Evolutionary conservation across 2,888 invertebrate genomes (phyloP).

Genomic region (Geotrupes spiniger): DNA sequence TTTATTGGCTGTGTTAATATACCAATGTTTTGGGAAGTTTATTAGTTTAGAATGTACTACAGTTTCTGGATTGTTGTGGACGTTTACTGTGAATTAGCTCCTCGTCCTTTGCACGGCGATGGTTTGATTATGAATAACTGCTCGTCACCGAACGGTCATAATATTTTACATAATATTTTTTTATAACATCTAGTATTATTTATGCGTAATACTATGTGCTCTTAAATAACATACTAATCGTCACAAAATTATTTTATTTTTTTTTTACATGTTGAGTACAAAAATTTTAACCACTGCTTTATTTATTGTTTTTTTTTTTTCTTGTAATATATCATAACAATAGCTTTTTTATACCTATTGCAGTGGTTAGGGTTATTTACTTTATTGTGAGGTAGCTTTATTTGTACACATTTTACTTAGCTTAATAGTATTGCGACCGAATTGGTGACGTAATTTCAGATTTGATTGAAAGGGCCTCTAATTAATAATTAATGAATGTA

Average conservation of each 20-base stretch:
- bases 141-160: constrained; percentile 31
- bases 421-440: constrained; percentile 22
- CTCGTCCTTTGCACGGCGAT: constrained; percentile 20
- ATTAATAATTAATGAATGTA: constrained; percentile 11
- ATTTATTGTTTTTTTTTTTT: constrained; percentile 28
- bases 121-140: constrained; percentile 38
- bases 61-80: constrained; percentile 7
- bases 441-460: constrained; percentile 23
- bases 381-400: constrained; percentile 15
- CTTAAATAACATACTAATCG: constrained; percentile 23
- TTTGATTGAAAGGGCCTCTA: constrained; percentile 14
- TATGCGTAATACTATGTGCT: constrained; percentile 23
- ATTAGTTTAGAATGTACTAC: constrained; percentile 21
- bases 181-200: constrained; percentile 17
- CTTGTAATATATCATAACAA: constrained; percentile 26
- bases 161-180: constrained; percentile 22
- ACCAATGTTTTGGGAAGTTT: constrained; percentile 24
- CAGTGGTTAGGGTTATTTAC: constrained; percentile 22
- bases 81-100: background rate
- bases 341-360: constrained; percentile 19
- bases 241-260: constrained; percentile 16
- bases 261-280: constrained; percentile 11
- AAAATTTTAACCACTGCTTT: constrained; percentile 25
- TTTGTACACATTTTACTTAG: constrained; percentile 15
- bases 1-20: constrained; percentile 39